phyloP scores from a whole-genome alignment of 2,113 vertebrate genomes.

The Crotalus viridis region DNA sequence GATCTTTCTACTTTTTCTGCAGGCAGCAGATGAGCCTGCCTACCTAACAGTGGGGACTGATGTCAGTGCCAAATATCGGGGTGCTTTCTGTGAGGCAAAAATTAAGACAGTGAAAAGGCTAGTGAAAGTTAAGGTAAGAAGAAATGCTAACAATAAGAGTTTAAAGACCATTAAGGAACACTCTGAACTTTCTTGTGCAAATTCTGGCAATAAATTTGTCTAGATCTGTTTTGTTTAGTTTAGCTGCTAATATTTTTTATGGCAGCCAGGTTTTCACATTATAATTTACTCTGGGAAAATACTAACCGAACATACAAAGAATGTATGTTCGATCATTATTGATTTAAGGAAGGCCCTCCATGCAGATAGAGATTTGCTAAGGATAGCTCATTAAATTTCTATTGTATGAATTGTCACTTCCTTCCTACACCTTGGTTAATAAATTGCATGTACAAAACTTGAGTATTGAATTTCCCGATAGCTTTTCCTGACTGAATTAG shows the following conservation, averaged over 20 bases:
- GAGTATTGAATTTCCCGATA: background rate
- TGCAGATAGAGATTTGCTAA: background rate
- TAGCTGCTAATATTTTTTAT: background rate
- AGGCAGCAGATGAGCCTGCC: constrained; percentile 99
- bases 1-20: constrained; percentile 17
- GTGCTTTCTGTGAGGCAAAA: constrained; percentile 99
- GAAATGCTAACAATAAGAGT: background rate
- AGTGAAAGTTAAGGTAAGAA: constrained; percentile 94
- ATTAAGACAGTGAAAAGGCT: constrained; percentile 98
- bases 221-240: background rate
- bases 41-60: constrained; percentile 98
- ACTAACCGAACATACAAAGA: background rate
- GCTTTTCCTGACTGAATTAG: background rate
- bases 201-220: background rate
- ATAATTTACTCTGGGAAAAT: background rate
- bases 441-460: background rate
- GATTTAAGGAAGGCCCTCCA: background rate
- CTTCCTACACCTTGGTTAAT: background rate
- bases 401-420: background rate
- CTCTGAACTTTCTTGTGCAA: too few relatives aligned
- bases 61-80: constrained; percentile 98
- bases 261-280: background rate
- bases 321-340: background rate
- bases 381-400: background rate
- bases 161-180: background rate